These are phyloP conservation scores for Remorina albescens DNA, from an alignment of 2,797 vertebrate species.

Conservation along the genomic window DNA sequence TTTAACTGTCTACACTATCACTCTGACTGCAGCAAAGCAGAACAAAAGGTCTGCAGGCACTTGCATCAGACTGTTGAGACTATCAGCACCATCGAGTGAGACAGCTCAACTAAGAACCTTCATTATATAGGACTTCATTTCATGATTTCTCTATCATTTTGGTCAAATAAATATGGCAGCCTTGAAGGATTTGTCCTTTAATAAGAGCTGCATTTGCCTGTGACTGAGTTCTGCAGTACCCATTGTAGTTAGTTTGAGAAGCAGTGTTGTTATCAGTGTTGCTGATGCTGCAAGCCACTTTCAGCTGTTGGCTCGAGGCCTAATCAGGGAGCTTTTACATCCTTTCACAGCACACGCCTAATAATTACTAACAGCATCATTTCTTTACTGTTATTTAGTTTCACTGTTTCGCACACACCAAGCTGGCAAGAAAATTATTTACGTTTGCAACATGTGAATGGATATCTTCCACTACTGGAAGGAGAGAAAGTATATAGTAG, in stretches of 20 bases:
- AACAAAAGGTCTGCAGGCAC: constrained; percentile 43
- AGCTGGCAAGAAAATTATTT: constrained; percentile 4
- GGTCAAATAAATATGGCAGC: background rate
- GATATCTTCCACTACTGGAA: constrained; percentile 1
- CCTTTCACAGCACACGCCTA: background rate
- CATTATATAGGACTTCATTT: constrained; percentile 17
- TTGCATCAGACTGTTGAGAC: constrained; percentile 41
- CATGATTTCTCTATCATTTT: constrained; percentile 1
- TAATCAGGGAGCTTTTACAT: constrained; percentile 1
- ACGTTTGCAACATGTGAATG: background rate
- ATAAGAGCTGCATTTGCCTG: background rate
- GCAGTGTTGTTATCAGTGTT: background rate
- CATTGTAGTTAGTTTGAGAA: background rate
- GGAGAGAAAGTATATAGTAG: background rate
- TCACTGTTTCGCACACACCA: no score
- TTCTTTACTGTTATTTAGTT: no score
- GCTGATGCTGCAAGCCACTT: background rate
- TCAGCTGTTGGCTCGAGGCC: constrained; percentile 5
- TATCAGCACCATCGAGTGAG: constrained; percentile 32
- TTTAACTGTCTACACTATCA: constrained; percentile 44
- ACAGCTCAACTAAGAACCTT: constrained; percentile 24
- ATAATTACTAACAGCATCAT: constrained; percentile 20
- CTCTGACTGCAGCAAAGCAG: constrained; percentile 48
- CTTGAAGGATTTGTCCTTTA: background rate
- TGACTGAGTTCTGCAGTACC: background rate